Evolutionary conservation across 2,113 vertebrate genomes (phyloP), one percentile per base, ranked within the genome.

Genomic region (Oncorhynchus mykiss): DNA sequence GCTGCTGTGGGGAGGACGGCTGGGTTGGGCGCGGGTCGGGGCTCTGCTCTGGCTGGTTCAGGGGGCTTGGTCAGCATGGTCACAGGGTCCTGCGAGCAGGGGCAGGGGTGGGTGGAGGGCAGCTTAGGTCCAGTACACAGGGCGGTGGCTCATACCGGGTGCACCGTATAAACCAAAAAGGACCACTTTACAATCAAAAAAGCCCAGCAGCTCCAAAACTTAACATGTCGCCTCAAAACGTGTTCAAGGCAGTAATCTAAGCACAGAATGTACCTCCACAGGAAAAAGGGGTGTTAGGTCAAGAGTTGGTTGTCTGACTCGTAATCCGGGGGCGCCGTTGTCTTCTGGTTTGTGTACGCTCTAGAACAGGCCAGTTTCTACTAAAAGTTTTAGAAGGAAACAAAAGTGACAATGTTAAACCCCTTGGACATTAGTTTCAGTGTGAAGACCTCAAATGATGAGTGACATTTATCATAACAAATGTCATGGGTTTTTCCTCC

Each of bases 61-160:
- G 79, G 82, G 88, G 82, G 89, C 89, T 84, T 88, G 91, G 92
- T 91, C 94, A 96, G 94, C 96, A 97, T 97, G 93, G 92, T 97
- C 92, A 89, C 92, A 78, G 85, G 82, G 88, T 94, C 93, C 88
- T 80, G 80, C 1, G 70, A 76, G 64, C 76, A 49, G 85, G 82
- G 73, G 64, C 16, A 60, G 85, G 83, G 77, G 60, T 64, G 67
- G 60, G 81, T 73, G 59, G 18, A 22, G 51, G 71, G 77, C 71
- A 67, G 67, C 77, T 90, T 71, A 75, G 64, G 78, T 68, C 75
- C 76, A 71, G 72, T 29, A 76, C 81, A 82, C 49, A 62, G 39
- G 74, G 78, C 77, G 39, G 12, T 54, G 67, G 73, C 16, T 73
- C 85, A 85, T 85, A 60, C 71, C 65, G 64, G 27, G 71, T 48